Evolutionary conservation across 2,797 vertebrate species (phyloP), one percentile per base, ranked within the genome.

Genomic region (Peromyscus melanophrys): DNA sequence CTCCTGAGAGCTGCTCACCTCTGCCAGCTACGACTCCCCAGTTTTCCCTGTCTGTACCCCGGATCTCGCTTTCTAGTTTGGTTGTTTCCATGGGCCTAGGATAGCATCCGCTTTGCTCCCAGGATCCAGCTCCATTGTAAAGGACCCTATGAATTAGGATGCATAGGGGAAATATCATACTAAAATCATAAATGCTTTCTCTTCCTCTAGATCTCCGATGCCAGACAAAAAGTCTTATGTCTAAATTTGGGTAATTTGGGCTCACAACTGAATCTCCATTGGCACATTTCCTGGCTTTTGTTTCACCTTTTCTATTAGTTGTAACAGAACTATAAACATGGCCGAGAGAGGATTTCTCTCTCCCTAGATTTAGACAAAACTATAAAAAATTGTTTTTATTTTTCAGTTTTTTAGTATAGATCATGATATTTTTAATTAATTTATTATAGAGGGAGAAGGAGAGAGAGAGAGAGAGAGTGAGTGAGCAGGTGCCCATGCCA

Each of bases 41-140:
- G 4, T 57, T 90, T 93, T 92, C 43, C 12, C 82, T 55, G 34
- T 10, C 21, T 12, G 10, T 55, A 84, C 34, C 78, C 25, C 65
- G 49, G 40, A 49, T 82, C 76, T 27, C 71, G 40, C 21, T 59
- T 57, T 95, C 76, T 76, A 25, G 27, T 89, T 75, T 96, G 77
- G 40, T 31, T n/a, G 19, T 78, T 97, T 80, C 11, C 37, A 13
- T 0, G 21, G 43, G 23, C n/a, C 40, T 73, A 11, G 19, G 16
- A 88, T 52, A 13, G 21, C 46, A 63, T 10, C 40, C 21, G 5
- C 31, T 19, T 87, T 13, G 76, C 65, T 93, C 8, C 23, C 25
- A 76, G 37, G 78, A 31, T 83, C 67, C 49, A 89, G 65, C 16
- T 21, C 12, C 16, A 73, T 31, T 37, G 63, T 55, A 34, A 71